Conservation (phyloP, 2,888 invertebrate genomes). For the Melanostoma scalare region DNA sequence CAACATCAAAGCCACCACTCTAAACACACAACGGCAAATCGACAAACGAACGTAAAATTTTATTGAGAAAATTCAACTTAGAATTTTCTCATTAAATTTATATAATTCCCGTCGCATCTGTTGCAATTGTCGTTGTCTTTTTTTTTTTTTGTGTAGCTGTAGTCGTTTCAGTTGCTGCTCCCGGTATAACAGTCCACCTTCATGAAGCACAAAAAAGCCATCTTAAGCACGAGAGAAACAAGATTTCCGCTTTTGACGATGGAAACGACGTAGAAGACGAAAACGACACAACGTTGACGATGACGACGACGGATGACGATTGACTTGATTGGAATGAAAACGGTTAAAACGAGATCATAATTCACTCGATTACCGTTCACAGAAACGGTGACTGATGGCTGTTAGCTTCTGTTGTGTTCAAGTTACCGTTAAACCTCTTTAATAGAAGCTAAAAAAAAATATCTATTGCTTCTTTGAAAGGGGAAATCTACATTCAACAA, state of each 20-base stretch:
- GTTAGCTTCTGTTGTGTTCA: slow-evolving; percentile 55
- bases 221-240: slow-evolving; percentile 23
- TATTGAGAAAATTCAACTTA: slow-evolving; percentile 61
- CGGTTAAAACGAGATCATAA: slow-evolving; percentile 72
- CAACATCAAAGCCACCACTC: not conserved
- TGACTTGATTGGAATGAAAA: slow-evolving; percentile 69
- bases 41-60: slow-evolving; percentile 24
- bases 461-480: not conserved
- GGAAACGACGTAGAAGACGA: slow-evolving; percentile 10
- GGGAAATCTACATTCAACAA: slow-evolving; percentile 34
- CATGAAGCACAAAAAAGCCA: slow-evolving; percentile 21
- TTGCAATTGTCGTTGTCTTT: slow-evolving; percentile 18
- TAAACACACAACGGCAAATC: not conserved
- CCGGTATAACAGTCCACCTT: slow-evolving; percentile 34
- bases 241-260: slow-evolving; percentile 60
- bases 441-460: slow-evolving; percentile 33
- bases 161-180: slow-evolving; percentile 2
- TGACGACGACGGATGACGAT: slow-evolving; percentile 56
- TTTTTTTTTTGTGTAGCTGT: slow-evolving; percentile 13
- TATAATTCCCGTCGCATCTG: slow-evolving; percentile 61
- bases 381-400: slow-evolving; percentile 60
- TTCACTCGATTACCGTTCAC: slow-evolving; percentile 70
- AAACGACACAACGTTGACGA: not conserved
- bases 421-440: slow-evolving; percentile 56
- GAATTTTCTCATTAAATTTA: slow-evolving; percentile 69